These are phyloP conservation scores for Thysanoteuthis rhombus DNA, from an alignment of 2,888 invertebrate genomes.

Conservation along the genomic window DNA sequence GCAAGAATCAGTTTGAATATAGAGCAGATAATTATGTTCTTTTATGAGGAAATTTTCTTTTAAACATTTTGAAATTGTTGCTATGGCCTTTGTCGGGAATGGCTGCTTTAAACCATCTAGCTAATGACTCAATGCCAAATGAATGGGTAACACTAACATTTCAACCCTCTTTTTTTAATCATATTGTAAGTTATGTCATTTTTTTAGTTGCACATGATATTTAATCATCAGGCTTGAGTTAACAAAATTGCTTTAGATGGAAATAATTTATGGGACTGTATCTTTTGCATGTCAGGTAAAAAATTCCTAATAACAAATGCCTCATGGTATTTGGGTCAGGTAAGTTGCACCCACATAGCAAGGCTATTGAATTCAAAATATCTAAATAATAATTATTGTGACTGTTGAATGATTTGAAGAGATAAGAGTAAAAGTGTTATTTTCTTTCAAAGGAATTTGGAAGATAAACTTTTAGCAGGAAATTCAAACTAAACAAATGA, in stretches of 20 bases:
- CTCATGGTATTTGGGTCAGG: not conserved
- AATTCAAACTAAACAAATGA: not conserved
- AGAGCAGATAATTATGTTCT: not conserved
- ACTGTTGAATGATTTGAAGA: not conserved
- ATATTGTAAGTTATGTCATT: not conserved
- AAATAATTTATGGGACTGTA: not conserved
- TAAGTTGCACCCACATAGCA: not conserved
- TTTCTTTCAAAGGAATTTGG: not conserved
- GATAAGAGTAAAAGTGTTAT: not conserved
- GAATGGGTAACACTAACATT: not conserved
- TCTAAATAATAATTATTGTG: not conserved
- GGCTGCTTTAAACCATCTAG: not conserved
- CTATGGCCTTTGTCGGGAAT: not conserved
- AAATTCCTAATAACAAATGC: not conserved
- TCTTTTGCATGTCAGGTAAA: not conserved
- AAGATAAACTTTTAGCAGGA: not conserved
- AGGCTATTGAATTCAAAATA: not conserved
- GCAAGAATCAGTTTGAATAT: not conserved
- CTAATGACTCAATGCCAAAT: not conserved
- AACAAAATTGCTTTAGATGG: not conserved
- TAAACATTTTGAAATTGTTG: not conserved
- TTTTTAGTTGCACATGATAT: not conserved
- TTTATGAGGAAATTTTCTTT: not conserved
- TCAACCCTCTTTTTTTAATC: not conserved
- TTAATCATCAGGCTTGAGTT: not conserved